Evolutionary conservation across 2,888 invertebrate species (phyloP).

Genomic region (Hesperia comma): DNA sequence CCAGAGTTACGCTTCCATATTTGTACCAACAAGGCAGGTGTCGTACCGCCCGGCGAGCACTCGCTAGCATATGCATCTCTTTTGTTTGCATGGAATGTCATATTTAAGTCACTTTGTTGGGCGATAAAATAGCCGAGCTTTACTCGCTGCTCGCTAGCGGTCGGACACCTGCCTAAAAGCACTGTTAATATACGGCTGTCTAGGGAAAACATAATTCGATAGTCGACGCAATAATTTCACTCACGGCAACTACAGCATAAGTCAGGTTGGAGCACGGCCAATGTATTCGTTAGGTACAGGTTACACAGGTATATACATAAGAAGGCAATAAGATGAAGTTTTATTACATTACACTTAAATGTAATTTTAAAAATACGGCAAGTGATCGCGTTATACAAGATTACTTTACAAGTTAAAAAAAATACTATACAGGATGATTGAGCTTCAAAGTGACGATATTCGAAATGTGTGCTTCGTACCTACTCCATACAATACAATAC

Average conservation of each 20-base stretch:
- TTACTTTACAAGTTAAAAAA: conserved; percentile 36
- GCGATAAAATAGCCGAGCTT: too few relatives aligned
- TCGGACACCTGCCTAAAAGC: too few relatives aligned
- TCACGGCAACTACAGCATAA: background rate
- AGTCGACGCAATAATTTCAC: background rate
- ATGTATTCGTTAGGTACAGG: conserved; percentile 20
- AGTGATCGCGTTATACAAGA: conserved; percentile 36
- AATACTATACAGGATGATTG: conserved; percentile 46
- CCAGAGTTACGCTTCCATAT: too few relatives aligned
- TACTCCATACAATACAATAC: conserved; percentile 61
- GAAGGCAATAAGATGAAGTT: conserved; percentile 25
- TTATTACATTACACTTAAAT: conserved; percentile 28
- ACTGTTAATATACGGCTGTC: too few relatives aligned
- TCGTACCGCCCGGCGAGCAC: too few relatives aligned
- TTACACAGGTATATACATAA: conserved; percentile 25
- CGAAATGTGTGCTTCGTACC: conserved; percentile 65
- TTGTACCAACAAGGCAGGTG: too few relatives aligned
- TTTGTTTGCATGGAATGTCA: too few relatives aligned
- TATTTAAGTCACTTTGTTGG: too few relatives aligned
- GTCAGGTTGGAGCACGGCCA: conserved; percentile 37
- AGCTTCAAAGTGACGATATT: conserved; percentile 57
- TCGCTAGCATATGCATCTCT: background rate
- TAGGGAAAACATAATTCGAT: background rate
- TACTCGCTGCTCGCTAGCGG: too few relatives aligned
- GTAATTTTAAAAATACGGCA: conserved; percentile 35